Base-by-base conservation (phyloP, 92 coral and sea anemone genomes). In the Epizoanthus ramosus region DNA sequence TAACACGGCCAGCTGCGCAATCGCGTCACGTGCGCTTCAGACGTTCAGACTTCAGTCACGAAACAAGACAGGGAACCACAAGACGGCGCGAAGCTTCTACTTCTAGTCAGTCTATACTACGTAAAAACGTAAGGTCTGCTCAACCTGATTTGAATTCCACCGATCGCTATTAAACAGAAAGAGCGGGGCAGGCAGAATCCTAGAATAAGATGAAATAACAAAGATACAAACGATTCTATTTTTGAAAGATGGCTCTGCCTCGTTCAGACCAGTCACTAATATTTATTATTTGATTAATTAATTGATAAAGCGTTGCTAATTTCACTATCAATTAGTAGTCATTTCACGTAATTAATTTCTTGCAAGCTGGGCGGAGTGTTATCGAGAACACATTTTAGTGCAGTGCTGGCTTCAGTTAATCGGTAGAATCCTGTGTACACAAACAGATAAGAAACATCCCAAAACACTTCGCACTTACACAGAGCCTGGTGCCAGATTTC, bases 231-330 rank as follows among this genome's bases (percentile, higher is more conserved):
- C 24, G 3, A 17, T 25, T 31, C 17, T 31, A 45, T 7, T 45
- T 7, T 6, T 45, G 1, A 45, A 28, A 45, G 13, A 8, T 8
- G 13, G 15, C 14, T 47, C 54, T 47, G 54, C 54, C 54, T 47
- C 15, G 10, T 47, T 47, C 54, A 47, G 15, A 8, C 54, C 14
- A 47, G 54, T 65, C 64, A 8, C 19, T 8, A 53, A 5, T 76
- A 77, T 25, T 57, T 57, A 75, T 64, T 19, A 16, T 74, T 74
- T 57, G 65, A 74, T 75, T 71, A 75, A 77, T 77, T 77, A 77
- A 77, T 77, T 63, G 71, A 77, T 77, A 77, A 77, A 61, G 82
- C 33, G 70, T 21, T 77, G 71, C 0, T 77, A 77, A 77, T 77
- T 77, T 59, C 41, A 19, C 52, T 13, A 25, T 59, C 69, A 77